Percentiles rank a stretch among this genome's conserved stretches.
These are phyloP conservation scores for Coracopsis vasa DNA, from an alignment of 2,113 vertebrate genomes.

Conservation along the genomic window DNA sequence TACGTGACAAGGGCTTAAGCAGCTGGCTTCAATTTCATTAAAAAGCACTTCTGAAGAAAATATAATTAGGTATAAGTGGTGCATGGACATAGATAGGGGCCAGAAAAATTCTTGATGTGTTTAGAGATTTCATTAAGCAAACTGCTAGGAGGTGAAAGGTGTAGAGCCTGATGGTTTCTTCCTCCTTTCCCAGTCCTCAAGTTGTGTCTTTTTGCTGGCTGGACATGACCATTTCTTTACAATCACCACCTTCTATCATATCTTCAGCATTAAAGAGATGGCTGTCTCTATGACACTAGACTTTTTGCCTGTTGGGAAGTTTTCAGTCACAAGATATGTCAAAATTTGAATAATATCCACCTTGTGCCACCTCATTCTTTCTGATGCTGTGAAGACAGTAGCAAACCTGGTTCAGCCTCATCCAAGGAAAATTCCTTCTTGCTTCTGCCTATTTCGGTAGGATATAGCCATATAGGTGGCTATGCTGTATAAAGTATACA, in stretches of 20 bases:
- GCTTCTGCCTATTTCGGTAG: neutral
- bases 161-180: neutral
- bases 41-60: neutral
- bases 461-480: neutral
- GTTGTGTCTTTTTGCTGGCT: neutral
- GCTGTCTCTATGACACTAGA: neutral
- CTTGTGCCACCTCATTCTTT: neutral
- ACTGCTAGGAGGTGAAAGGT: neutral
- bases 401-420: neutral
- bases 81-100: neutral
- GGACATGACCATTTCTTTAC: neutral
- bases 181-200: neutral
- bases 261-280: neutral
- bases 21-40: conserved; percentile 11
- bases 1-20: conserved; percentile 22
- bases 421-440: neutral
- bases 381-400: neutral
- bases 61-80: neutral
- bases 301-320: neutral
- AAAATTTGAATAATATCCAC: neutral
- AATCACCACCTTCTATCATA: neutral
- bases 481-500: neutral
- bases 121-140: neutral
- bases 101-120: neutral
- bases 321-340: neutral